These are phyloP conservation scores for Hucho hucho DNA, from an alignment of 2,113 vertebrate genomes.

Conservation along the genomic window DNA sequence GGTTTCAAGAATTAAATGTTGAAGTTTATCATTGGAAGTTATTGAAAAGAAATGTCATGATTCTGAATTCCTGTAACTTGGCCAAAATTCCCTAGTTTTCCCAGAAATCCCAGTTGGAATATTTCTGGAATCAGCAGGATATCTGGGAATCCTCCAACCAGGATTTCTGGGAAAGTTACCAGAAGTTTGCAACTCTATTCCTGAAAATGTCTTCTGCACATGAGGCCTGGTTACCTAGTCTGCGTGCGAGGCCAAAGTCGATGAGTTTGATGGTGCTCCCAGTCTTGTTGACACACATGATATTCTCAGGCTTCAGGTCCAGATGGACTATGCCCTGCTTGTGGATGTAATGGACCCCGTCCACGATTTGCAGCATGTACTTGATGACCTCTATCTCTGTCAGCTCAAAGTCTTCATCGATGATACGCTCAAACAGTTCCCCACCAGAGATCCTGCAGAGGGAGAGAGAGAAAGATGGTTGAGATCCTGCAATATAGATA, in stretches of 20 bases:
- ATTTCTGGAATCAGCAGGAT: too few relatives aligned
- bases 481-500: slow-evolving; percentile 72
- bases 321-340: slow-evolving; percentile 94
- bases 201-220: not conserved
- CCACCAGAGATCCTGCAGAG: slow-evolving; percentile 85
- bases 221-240: slow-evolving; percentile 79
- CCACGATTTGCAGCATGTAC: slow-evolving; percentile 97
- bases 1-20: not conserved
- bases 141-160: too few relatives aligned
- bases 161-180: too few relatives aligned
- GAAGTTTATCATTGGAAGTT: not conserved
- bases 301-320: slow-evolving; percentile 97
- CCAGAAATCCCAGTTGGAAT: too few relatives aligned
- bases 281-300: slow-evolving; percentile 98
- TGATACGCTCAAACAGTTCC: slow-evolving; percentile 97
- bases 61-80: not conserved
- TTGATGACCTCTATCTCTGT: slow-evolving; percentile 95
- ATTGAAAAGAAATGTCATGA: not conserved
- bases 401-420: slow-evolving; percentile 97
- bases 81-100: too few relatives aligned
- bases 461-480: too few relatives aligned
- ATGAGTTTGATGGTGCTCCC: slow-evolving; percentile 97
- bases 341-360: slow-evolving; percentile 94
- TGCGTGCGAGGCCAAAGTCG: slow-evolving; percentile 93
- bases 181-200: not conserved